Evolutionary conservation across 2,113 vertebrate species (phyloP).

Genomic region (Tympanuchus pallidicinctus): DNA sequence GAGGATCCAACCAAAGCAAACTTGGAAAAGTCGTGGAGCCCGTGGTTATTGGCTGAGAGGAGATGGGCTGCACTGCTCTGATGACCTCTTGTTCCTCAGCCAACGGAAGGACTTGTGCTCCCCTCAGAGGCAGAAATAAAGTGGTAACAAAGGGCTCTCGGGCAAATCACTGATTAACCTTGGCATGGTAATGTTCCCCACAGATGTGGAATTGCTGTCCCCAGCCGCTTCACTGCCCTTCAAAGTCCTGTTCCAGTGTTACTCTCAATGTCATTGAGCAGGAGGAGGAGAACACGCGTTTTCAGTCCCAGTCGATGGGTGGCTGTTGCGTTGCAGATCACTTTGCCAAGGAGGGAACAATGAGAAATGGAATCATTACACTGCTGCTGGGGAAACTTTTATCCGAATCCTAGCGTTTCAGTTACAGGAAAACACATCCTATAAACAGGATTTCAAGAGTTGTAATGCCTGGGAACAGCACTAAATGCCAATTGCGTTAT

Average conservation of each 20-base stretch:
- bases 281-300: neutral
- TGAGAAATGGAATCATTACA: neutral
- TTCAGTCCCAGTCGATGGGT: neutral
- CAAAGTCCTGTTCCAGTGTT: neutral
- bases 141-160: neutral
- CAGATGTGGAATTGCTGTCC: neutral
- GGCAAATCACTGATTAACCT: neutral
- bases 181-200: neutral
- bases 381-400: neutral
- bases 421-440: neutral
- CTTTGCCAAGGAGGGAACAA: accelerated
- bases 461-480: neutral
- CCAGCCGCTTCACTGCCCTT: neutral
- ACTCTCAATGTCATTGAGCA: neutral
- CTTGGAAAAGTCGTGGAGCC: neutral
- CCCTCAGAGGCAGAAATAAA: neutral
- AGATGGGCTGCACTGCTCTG: neutral
- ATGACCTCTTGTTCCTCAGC: neutral
- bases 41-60: neutral
- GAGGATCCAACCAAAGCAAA: neutral
- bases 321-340: neutral
- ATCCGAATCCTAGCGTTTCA: neutral
- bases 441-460: neutral
- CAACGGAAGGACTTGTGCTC: neutral
- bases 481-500: neutral